Evolutionary conservation across 2,888 invertebrate species (phyloP).

Genomic region (Conomelus anceps): DNA sequence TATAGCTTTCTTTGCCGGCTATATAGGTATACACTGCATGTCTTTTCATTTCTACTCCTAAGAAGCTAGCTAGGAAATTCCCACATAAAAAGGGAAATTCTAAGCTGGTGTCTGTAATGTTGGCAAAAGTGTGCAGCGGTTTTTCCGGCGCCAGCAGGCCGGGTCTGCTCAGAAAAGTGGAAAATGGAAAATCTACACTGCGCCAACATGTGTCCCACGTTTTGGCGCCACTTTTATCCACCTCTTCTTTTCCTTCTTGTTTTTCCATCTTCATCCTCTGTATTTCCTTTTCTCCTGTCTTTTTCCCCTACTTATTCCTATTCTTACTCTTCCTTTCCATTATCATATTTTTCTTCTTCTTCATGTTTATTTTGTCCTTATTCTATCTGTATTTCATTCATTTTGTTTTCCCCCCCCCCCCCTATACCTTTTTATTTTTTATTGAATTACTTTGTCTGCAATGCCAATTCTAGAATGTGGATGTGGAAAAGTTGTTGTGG

Average conservation of each 20-base stretch:
- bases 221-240: not conserved
- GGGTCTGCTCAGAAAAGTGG: not conserved
- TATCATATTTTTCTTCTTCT: not conserved
- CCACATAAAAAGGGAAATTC: not conserved
- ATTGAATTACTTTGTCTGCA: too few relatives aligned
- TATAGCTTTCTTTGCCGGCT: not conserved
- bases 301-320: not conserved
- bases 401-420: too few relatives aligned
- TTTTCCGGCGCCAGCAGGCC: not conserved
- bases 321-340: not conserved
- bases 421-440: too few relatives aligned
- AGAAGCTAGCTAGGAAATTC: not conserved
- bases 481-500: too few relatives aligned
- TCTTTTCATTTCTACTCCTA: not conserved
- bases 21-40: not conserved
- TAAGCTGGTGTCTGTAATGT: too few relatives aligned
- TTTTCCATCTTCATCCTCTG: not conserved
- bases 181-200: not conserved
- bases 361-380: not conserved
- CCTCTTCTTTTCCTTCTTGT: not conserved
- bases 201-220: not conserved
- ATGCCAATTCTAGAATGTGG: too few relatives aligned
- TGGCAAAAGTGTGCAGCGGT: not conserved
- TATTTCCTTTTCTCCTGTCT: not conserved
- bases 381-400: too few relatives aligned